These are phyloP conservation scores for Leptocoma aspasia DNA, from an alignment of 2,113 vertebrate genomes.

Conservation along the genomic window DNA sequence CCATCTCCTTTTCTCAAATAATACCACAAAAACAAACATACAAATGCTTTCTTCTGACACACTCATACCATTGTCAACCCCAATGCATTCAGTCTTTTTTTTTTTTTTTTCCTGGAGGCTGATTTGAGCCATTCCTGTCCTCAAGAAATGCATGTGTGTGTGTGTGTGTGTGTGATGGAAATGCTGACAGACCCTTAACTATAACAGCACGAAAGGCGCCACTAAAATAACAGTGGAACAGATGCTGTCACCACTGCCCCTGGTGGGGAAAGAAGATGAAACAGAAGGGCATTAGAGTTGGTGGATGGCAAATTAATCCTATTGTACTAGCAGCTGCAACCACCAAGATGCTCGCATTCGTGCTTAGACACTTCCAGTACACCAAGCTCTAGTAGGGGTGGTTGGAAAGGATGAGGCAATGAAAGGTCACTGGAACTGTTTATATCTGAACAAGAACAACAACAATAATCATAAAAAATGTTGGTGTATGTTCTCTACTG, in stretches of 20 bases:
- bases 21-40: not conserved
- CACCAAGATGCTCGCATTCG: constrained; percentile 50
- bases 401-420: constrained; percentile 64
- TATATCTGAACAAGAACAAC: constrained; percentile 39
- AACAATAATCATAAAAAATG: not conserved
- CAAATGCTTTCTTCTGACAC: not conserved
- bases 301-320: constrained; percentile 72
- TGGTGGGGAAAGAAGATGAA: constrained; percentile 76
- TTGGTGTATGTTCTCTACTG: not conserved
- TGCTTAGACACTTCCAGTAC: constrained; percentile 62
- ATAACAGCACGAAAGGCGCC: constrained; percentile 66
- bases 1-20: not conserved
- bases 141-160: constrained; percentile 11
- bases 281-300: constrained; percentile 76
- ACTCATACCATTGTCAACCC: not conserved
- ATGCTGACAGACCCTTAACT: constrained; percentile 64
- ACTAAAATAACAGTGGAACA: constrained; percentile 73
- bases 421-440: constrained; percentile 65
- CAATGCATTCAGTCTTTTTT: not conserved
- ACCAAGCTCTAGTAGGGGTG: constrained; percentile 35
- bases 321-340: constrained; percentile 71
- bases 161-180: constrained; percentile 27
- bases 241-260: constrained; percentile 77
- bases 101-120: not conserved
- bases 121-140: not conserved